Evolutionary conservation across 2,888 invertebrate genomes (phyloP).

Genomic region (Chrysomela aeneicollis): DNA sequence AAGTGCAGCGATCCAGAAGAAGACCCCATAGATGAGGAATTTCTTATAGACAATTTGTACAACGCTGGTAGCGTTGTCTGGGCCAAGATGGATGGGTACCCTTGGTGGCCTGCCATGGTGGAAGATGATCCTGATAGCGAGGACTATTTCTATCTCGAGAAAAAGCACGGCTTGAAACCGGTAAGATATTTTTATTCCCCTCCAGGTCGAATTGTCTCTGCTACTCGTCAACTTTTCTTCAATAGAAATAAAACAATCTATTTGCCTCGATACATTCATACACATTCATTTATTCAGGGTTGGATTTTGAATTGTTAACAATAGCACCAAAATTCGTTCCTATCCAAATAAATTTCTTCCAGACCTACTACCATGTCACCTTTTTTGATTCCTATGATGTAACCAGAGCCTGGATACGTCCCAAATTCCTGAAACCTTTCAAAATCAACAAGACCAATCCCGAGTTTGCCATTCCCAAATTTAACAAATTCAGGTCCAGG

Average conservation of each 20-base stretch:
- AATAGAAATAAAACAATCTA: too few species aligned
- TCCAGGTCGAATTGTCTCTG: too few species aligned
- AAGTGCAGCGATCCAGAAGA: constrained; percentile 65
- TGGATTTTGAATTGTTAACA: background rate
- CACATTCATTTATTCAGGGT: background rate
- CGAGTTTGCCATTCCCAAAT: constrained; percentile 14
- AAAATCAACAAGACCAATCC: constrained; percentile 31
- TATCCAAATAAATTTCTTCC: constrained; percentile 10
- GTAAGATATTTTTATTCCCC: constrained; percentile 52
- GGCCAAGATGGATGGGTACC: constrained; percentile 69
- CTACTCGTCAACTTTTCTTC: too few species aligned
- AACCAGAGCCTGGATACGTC: constrained; percentile 44
- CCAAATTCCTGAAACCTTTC: constrained; percentile 37
- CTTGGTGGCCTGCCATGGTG: constrained; percentile 79
- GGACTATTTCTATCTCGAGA: constrained; percentile 67
- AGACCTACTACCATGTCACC: constrained; percentile 47
- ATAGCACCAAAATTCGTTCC: background rate
- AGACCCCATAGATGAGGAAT: constrained; percentile 59
- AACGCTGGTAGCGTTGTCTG: constrained; percentile 74
- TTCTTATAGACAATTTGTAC: constrained; percentile 67
- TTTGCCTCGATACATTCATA: too few species aligned
- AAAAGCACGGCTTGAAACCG: constrained; percentile 63
- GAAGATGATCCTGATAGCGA: constrained; percentile 72
- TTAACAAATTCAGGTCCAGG: constrained; percentile 30
- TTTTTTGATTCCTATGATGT: constrained; percentile 43